Base-by-base conservation (phyloP, 1,140 invertebrate genomes). In the Scaptomyza pallida region DNA sequence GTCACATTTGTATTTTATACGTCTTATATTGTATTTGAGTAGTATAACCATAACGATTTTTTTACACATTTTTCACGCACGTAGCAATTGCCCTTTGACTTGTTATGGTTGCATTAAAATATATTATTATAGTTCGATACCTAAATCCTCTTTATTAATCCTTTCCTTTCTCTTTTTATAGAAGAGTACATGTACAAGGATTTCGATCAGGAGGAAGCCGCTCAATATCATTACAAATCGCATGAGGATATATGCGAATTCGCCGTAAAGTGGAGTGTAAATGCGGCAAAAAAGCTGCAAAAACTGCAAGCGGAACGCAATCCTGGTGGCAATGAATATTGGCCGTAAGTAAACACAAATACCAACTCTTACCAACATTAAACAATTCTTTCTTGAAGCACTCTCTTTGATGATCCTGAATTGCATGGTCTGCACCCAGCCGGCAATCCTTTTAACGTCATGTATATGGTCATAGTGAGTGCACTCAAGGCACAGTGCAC, bases 391-490 rank as follows among this genome's bases (percentile, higher is more conserved):
- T 21, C 43, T 19, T 12, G 1, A 2, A 90, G 89, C 0, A 60
- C 30, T 3, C 51, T 88, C 1, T 90, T 51, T 33, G 68, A 68
- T 0, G 23, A 43, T 2, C 64, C 62, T 5, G 68, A 55, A 1
- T 5, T 90, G 37, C 72, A 70, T 71, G 78, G 78, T 5, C 44
- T 85, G 1, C 91, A 96, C 1, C 94, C 94, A 67, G 96, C 96
- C 86, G 96, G 96, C 1, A 96, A 95, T 82, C 96, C 97, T 0
- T 92, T 98, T 6, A 93, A 94, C 0, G 92, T 98, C 0, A 97
- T 99, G 92, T 96, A 95, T 92, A 95, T 96, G 0, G 98, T 99
- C 97, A 98, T 98, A 80, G 93, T 98, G 15, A 96, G 97, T 0
- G 94, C 96, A 0, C 89, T 99, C 13, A 94, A 98, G 93, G 95